These are phyloP conservation scores for Centroberyx gerrardi DNA, from an alignment of 2,797 vertebrate genomes.

Conservation along the genomic window DNA sequence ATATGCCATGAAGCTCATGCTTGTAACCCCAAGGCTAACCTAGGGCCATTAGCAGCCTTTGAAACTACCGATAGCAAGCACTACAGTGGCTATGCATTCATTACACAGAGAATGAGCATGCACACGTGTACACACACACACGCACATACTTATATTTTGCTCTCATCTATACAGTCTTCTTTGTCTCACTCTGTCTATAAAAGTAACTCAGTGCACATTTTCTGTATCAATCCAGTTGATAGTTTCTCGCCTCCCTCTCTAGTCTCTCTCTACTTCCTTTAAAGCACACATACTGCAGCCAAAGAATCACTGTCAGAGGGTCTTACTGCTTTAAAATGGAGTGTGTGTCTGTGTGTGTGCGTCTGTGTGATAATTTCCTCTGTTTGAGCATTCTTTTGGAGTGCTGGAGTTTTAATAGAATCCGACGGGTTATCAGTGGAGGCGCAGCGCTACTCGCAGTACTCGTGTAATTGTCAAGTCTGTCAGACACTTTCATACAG, in stretches of 20 bases:
- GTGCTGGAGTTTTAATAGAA: conserved; percentile 78
- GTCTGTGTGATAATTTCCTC: conserved; percentile 68
- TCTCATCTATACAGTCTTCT: background rate
- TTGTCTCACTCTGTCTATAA: conserved; percentile 27
- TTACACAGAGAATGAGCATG: background rate
- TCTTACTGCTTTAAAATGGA: conserved; percentile 34
- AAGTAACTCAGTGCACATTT: conserved; percentile 25
- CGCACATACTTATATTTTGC: conserved; percentile 3
- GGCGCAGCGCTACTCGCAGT: conserved; percentile 55
- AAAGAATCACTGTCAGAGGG: conserved; percentile 34
- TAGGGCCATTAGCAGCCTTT: conserved; percentile 45
- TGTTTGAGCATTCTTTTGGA: conserved; percentile 74
- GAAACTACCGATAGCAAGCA: conserved; percentile 32
- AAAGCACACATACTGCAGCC: conserved; percentile 20
- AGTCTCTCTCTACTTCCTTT: conserved; percentile 34
- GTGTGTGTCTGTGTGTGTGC: conserved; percentile 25
- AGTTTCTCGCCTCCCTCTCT: conserved; percentile 12
- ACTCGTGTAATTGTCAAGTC: conserved; percentile 78
- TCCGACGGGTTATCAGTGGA: conserved; percentile 75
- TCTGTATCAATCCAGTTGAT: conserved; percentile 23
- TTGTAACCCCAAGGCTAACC: conserved; percentile 52
- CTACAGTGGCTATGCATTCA: conserved; percentile 27
- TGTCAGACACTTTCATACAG: conserved; percentile 70
- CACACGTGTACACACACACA: background rate
- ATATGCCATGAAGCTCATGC: conserved; percentile 17